Base-by-base conservation (phyloP, 2,797 vertebrate genomes). In the Acropternis orthonyx region DNA sequence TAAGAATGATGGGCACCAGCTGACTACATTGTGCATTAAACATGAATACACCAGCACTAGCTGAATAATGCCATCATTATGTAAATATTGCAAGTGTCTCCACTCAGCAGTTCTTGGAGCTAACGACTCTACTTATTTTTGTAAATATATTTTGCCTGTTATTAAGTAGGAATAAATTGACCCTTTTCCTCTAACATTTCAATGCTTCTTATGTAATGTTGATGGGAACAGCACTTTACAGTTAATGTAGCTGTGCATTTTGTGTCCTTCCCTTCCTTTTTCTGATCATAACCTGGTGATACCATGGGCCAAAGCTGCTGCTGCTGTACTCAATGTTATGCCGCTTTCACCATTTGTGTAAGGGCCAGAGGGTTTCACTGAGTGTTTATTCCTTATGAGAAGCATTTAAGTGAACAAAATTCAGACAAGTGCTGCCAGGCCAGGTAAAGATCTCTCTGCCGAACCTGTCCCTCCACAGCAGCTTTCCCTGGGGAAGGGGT, bases 131-230 rank as follows among this genome's bases (percentile, higher is more conserved):
- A 79, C 87, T 93, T 95, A 81, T 80, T 88, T 94, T 89, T 88
- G 72, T 80, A 86, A 82, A 94, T 92, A 89, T 69, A 77, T 93
- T 94, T 95, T 95, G 74, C 78, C 63, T 89, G 59, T 92, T 74
- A 95, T 95, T 94, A 89, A 93, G 88, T 74, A 87, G 86, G 56
- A 93, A 91, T 89, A 94, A 92, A 77, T 77, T 86, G 90, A 95
- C 94, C 90, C 77, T 79, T 93, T 69, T 91, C 46, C 61, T 86
- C 55, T 84, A 89, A 84, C 67, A 69, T 94, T 94, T 93, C 85
- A 73, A 27, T 95, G 55, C n/a, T 92, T 85, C 52, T 87, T 77
- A 71, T 48, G 68, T 80, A 77, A 77, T 28, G 15, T 65, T 74
- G 85, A 85, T 83, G 28, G 61, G 26, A 94, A 61, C 75, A 85